Conservation (phyloP, 2,888 invertebrate species). For the Lycaena phlaeas region DNA sequence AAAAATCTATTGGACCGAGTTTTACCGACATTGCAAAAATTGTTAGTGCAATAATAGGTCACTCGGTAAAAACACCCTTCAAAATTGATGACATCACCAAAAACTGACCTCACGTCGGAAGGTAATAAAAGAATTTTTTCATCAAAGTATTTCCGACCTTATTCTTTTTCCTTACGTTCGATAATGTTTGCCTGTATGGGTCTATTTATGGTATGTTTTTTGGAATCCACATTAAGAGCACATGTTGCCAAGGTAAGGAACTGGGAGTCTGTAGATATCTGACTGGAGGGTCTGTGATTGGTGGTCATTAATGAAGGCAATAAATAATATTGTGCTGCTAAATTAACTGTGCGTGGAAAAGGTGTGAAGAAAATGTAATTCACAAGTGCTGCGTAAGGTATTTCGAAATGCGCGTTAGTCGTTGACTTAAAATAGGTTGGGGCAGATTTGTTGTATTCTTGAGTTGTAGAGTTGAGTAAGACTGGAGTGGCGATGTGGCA, state of each 20-base stretch:
- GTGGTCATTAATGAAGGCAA: conserved; percentile 37
- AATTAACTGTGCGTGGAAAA: too few species aligned
- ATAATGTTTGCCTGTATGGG: background rate
- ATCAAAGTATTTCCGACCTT: background rate
- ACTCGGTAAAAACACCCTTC: conserved; percentile 13
- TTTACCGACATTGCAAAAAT: conserved; percentile 13
- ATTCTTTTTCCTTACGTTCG: background rate
- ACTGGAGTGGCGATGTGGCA: too few species aligned
- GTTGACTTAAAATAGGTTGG: too few species aligned
- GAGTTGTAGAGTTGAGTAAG: too few species aligned
- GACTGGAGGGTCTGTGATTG: conserved; percentile 22
- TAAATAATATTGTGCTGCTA: conserved; percentile 28
- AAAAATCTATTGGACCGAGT: conserved; percentile 17
- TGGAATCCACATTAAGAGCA: conserved; percentile 12
- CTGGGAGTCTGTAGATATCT: conserved; percentile 9
- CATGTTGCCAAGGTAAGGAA: conserved; percentile 13
- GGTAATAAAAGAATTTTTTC: background rate
- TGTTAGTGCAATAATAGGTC: conserved; percentile 16
- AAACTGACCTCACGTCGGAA: conserved; percentile 7
- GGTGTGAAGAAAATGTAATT: too few species aligned
- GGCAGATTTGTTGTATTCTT: too few species aligned
- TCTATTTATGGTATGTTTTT: background rate
- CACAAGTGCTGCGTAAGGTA: too few species aligned
- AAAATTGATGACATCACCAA: conserved; percentile 18
- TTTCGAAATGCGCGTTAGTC: too few species aligned